Evolutionary conservation across 2,888 invertebrate species (phyloP).

Genomic region (Campoletis raptor): DNA sequence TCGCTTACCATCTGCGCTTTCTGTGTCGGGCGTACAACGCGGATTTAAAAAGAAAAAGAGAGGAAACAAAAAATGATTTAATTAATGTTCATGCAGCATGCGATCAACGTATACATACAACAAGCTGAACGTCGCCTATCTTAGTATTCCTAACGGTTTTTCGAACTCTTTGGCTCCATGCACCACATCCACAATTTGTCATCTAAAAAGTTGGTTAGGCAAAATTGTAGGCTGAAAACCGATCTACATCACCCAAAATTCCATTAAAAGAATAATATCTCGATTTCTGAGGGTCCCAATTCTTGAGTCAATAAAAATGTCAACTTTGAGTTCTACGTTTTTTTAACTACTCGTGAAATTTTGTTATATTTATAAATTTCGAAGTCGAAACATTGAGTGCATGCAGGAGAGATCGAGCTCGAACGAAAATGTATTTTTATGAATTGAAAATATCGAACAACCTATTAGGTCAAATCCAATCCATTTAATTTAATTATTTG

Average conservation of each 20-base stretch:
- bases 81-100: slow-evolving; percentile 81
- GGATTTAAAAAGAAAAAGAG: slow-evolving; percentile 65
- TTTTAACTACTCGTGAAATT: background rate
- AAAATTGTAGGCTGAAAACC: slow-evolving; percentile 52
- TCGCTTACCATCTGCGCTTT: slow-evolving; percentile 84
- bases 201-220: slow-evolving; percentile 81
- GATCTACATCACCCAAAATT: slow-evolving; percentile 26
- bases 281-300: background rate
- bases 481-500: background rate
- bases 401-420: slow-evolving; percentile 41
- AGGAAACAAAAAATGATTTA: slow-evolving; percentile 73
- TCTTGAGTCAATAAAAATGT: background rate
- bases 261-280: background rate
- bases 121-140: slow-evolving; percentile 84
- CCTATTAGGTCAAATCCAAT: background rate
- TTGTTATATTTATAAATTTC: background rate
- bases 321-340: background rate
- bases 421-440: slow-evolving; percentile 19
- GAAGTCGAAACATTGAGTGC: background rate
- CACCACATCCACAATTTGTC: slow-evolving; percentile 84
- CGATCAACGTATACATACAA: slow-evolving; percentile 79
- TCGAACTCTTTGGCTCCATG: slow-evolving; percentile 83
- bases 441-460: background rate
- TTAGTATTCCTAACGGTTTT: slow-evolving; percentile 83
- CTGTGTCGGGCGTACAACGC: slow-evolving; percentile 76